Percentiles rank a stretch among this genome's conserved stretches.
Conservation (phyloP, 2,888 invertebrate species). For the Euproctis similis region DNA sequence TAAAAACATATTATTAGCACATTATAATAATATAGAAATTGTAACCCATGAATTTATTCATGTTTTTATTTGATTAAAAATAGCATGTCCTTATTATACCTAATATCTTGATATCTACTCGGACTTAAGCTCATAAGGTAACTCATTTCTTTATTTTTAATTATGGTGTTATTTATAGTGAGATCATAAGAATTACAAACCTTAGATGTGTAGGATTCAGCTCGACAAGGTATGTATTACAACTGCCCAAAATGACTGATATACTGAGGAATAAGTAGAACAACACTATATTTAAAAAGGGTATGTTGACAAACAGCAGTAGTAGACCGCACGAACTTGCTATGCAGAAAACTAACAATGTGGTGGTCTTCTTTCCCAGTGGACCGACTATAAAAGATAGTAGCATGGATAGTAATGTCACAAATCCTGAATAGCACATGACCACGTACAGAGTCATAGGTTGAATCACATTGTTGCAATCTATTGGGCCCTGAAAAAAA, state of each 20-base stretch:
- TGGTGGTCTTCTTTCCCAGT: conserved; percentile 45
- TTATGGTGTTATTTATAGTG: no score
- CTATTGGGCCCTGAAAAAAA: conserved; percentile 29
- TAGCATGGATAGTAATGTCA: conserved; percentile 33
- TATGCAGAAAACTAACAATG: conserved; percentile 36
- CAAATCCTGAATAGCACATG: conserved; percentile 45
- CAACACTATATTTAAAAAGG: conserved; percentile 44
- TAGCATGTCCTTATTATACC: no score
- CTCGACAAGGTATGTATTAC: conserved; percentile 57
- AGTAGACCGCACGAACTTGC: conserved; percentile 35
- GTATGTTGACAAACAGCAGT: conserved; percentile 41
- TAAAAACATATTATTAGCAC: no score
- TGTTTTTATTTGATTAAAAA: no score
- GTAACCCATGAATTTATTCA: no score
- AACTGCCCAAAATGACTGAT: conserved; percentile 48
- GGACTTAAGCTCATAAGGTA: no score
- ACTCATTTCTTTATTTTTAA: no score
- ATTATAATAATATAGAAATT: no score
- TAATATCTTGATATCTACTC: no score
- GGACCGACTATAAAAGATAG: conserved; percentile 46
- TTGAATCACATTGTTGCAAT: conserved; percentile 45
- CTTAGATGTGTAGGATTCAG: conserved; percentile 58
- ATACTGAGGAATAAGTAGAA: conserved; percentile 54
- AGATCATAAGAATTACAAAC: no score
- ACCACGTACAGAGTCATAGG: conserved; percentile 50